Evolutionary conservation across 2,113 vertebrate genomes (phyloP).

Genomic region (Bagarius yarrelli): DNA sequence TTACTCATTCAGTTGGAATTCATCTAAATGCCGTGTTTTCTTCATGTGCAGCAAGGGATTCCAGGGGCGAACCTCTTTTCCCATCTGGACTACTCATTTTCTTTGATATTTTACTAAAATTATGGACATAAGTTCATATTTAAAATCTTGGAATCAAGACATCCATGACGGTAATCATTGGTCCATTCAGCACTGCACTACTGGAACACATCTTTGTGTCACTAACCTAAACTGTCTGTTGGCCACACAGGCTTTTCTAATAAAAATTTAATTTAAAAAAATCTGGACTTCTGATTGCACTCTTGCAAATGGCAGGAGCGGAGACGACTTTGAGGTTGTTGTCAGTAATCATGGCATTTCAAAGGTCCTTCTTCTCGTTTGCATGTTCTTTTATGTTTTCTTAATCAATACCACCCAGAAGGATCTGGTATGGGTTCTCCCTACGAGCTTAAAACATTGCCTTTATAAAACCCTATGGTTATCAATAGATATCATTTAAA

Average conservation of each 20-base stretch:
- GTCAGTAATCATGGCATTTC: slow-evolving; percentile 10
- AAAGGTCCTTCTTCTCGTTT: neutral
- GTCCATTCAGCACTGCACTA: slow-evolving; percentile 16
- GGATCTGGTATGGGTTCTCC: slow-evolving; percentile 5
- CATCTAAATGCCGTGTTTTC: neutral
- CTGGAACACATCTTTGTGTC: slow-evolving; percentile 20
- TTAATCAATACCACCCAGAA: slow-evolving; percentile 17
- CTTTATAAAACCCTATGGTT: slow-evolving; percentile 4
- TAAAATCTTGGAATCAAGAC: slow-evolving; percentile 16
- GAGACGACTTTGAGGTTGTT: slow-evolving; percentile 7
- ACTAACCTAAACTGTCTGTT: slow-evolving; percentile 20
- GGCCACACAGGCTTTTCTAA: neutral
- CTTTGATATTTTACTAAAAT: slow-evolving; percentile 18
- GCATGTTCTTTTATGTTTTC: slow-evolving; percentile 7
- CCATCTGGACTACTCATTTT: slow-evolving; percentile 9
- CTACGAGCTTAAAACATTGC: slow-evolving; percentile 7
- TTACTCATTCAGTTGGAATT: slow-evolving; percentile 12
- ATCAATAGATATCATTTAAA: slow-evolving; percentile 19
- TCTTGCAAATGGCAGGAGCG: neutral
- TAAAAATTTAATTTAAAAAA: slow-evolving; percentile 1
- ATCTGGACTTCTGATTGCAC: slow-evolving; percentile 21
- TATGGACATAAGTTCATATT: slow-evolving; percentile 9
- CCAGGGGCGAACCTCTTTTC: neutral
- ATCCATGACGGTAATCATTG: neutral
- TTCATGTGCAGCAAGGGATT: slow-evolving; percentile 4